Base-by-base conservation (phyloP, 2,113 vertebrate genomes). In the Bagarius yarrelli region DNA sequence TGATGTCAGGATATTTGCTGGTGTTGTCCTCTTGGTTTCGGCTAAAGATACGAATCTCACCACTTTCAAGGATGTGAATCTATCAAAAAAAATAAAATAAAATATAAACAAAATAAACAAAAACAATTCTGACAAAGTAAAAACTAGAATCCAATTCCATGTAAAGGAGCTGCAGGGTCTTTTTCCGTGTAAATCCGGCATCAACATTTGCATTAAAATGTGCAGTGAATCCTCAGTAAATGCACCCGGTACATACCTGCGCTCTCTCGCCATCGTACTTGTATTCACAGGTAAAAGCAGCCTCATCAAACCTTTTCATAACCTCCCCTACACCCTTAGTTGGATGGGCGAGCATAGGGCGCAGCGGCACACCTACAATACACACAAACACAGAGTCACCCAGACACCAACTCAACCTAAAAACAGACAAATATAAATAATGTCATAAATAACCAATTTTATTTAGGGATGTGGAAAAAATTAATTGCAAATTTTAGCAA, bases 11-110 rank as follows among this genome's bases (percentile, higher is more conserved):
- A 84, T 97, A 98, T 88, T 95, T 96, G 83, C 88, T 92, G 0
- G 95, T 97, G 87, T 95, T 98, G 90, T 97, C 95, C 78, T 98
- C 96, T 84, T 97, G 95, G 85, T 96, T 97, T 72, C 96, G 93
- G 85, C 96, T 98, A 87, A 96, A 98, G 74, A 98, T 84, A 81
- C 90, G 92, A 57, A 96, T 93, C 71, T 96, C 94, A 0, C 96
- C 96, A 0, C 80, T 91, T 84, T 95, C 95, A 76, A 96, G 88
- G 60, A 95, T 91, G 27, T 98, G 96, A 83, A 98, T 96, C 96
- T 98, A 86, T 2, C 12, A 2, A n/a, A 25, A n/a, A 76, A 44
- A 23, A n/a, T 69, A 44, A 83, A 69, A 4, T 50, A 70, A 76
- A 78, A 59, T 21, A 27, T 34, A 64, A 21, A 5, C 4, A 72